Conservation (phyloP, 2,888 invertebrate genomes). For the Dusona sp. region DNA sequence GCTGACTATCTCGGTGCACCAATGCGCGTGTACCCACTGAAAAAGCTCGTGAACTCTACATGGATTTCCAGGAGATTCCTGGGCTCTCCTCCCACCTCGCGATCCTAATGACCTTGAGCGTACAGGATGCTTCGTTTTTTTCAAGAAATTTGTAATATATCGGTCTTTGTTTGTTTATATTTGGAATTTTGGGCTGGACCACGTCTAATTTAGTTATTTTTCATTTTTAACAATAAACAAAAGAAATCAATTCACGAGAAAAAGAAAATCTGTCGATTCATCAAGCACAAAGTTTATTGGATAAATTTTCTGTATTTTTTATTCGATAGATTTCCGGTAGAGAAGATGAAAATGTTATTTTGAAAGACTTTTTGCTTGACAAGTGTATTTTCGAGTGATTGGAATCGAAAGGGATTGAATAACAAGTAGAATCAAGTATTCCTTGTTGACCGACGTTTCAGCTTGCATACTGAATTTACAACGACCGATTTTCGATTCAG, state of each 20-base stretch:
- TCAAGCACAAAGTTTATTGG: neutral
- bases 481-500: neutral
- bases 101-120: constrained; percentile 23
- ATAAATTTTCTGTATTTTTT: neutral
- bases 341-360: no score
- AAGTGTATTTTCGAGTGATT: neutral
- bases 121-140: neutral
- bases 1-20: constrained; percentile 74
- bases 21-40: constrained; percentile 48
- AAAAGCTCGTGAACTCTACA: constrained; percentile 45
- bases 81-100: constrained; percentile 16
- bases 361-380: neutral
- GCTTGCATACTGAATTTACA: neutral
- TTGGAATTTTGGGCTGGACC: neutral
- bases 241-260: neutral
- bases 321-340: neutral
- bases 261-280: neutral
- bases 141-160: neutral
- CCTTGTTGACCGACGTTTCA: neutral
- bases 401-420: no score
- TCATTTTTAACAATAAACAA: neutral
- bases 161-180: neutral
- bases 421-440: neutral
- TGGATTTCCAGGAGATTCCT: constrained; percentile 31
- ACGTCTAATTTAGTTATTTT: neutral